Conservation (phyloP, 1,140 invertebrate species). For the Euura lappo region DNA sequence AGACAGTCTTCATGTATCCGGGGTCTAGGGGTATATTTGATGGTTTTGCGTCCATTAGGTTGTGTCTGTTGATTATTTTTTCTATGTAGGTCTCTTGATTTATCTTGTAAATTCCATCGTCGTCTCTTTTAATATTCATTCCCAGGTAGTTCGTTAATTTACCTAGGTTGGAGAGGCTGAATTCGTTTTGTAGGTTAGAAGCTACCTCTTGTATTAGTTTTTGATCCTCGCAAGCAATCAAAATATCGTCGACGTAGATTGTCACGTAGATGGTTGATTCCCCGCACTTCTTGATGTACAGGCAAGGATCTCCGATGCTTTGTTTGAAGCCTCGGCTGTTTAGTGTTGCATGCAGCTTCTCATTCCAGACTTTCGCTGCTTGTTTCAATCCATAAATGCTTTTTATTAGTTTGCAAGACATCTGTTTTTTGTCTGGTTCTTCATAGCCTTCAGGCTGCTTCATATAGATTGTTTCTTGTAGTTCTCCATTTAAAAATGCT, state of each 20-base stretch:
- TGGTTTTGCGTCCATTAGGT: constrained; percentile 11
- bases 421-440: background rate
- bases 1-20: constrained; percentile 20
- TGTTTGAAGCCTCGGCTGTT: constrained; percentile 17
- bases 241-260: constrained; percentile 18
- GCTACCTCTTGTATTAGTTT: background rate
- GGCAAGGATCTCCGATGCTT: constrained; percentile 16
- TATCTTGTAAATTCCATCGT: constrained; percentile 9
- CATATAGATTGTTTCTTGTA: constrained; percentile 12
- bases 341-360: constrained; percentile 20
- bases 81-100: constrained; percentile 15
- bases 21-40: constrained; percentile 14
- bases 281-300: constrained; percentile 3
- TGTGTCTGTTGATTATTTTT: constrained; percentile 12
- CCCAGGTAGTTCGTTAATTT: constrained; percentile 11
- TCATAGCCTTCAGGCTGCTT: constrained; percentile 8
- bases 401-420: constrained; percentile 17
- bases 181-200: background rate
- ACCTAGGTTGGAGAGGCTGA: constrained; percentile 8
- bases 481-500: constrained; percentile 10
- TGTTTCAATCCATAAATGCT: constrained; percentile 37
- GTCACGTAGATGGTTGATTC: constrained; percentile 1
- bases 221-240: constrained; percentile 10
- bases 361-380: constrained; percentile 37
- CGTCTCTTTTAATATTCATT: background rate